Evolutionary conservation across 2,113 vertebrate species (phyloP).

Genomic region (Ictalurus punctatus): DNA sequence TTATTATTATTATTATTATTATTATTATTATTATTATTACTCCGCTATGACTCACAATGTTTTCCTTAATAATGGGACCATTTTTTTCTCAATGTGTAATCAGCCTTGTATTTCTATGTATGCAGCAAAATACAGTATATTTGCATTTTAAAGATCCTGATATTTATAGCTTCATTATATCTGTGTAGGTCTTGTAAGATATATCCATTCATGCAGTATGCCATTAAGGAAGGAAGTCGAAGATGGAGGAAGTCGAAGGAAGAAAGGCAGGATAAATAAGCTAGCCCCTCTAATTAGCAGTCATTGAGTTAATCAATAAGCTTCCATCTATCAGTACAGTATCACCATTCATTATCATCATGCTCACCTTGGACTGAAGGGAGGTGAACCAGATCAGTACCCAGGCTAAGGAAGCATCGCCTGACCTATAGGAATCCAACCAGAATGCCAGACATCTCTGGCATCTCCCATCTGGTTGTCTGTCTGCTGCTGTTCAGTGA

Average conservation of each 20-base stretch:
- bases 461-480: not conserved
- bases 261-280: not conserved
- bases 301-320: constrained; percentile 24
- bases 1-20: too few species aligned
- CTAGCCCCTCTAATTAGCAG: constrained; percentile 32
- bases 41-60: not conserved
- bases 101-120: not conserved
- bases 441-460: not conserved
- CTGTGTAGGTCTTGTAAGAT: not conserved
- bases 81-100: constrained; percentile 12
- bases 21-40: not conserved
- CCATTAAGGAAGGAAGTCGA: not conserved
- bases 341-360: constrained; percentile 38
- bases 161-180: constrained; percentile 1
- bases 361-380: constrained; percentile 19
- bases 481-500: not conserved
- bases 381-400: constrained; percentile 29
- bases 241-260: not conserved
- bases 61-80: constrained; percentile 21
- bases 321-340: constrained; percentile 30
- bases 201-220: not conserved
- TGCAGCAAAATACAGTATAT: not conserved
- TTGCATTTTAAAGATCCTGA: not conserved
- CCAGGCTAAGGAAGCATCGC: not conserved
- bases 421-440: not conserved